Conservation (phyloP, 1,140 invertebrate species). For the Drosophila insularis region DNA sequence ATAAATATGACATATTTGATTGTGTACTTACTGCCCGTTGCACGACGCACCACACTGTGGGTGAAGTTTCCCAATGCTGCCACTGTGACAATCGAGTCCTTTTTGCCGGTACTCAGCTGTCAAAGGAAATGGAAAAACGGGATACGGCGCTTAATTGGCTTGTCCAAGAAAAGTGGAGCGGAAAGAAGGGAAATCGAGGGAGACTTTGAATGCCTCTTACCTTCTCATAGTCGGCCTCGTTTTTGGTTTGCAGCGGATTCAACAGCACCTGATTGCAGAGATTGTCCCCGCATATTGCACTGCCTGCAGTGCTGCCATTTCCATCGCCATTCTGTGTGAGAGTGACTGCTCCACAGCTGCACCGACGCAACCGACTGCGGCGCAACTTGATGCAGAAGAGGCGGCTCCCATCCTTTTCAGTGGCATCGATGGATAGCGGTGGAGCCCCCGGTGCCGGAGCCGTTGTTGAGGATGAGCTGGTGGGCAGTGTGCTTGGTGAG, state of each 20-base stretch:
- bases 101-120: constrained; percentile 79
- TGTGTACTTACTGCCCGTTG: constrained; percentile 77
- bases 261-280: constrained; percentile 78
- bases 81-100: constrained; percentile 82
- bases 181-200: neutral
- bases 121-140: constrained; percentile 26
- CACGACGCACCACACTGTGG: constrained; percentile 78
- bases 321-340: constrained; percentile 58
- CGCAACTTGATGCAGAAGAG: constrained; percentile 80
- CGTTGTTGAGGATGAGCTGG: constrained; percentile 38
- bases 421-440: constrained; percentile 58
- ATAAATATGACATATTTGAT: neutral
- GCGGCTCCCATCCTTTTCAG: constrained; percentile 72
- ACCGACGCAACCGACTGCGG: constrained; percentile 70
- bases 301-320: constrained; percentile 68
- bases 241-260: constrained; percentile 76
- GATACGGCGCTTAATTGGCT: constrained; percentile 9
- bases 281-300: constrained; percentile 58
- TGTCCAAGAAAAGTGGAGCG: neutral
- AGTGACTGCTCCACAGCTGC: constrained; percentile 67
- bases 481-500: constrained; percentile 71
- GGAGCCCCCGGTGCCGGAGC: constrained; percentile 29
- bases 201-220: constrained; percentile 43
- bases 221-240: constrained; percentile 81
- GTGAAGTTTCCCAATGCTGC: constrained; percentile 77